Evolutionary conservation across 2,113 vertebrate species (phyloP).

Genomic region (Nerophis ophidion): DNA sequence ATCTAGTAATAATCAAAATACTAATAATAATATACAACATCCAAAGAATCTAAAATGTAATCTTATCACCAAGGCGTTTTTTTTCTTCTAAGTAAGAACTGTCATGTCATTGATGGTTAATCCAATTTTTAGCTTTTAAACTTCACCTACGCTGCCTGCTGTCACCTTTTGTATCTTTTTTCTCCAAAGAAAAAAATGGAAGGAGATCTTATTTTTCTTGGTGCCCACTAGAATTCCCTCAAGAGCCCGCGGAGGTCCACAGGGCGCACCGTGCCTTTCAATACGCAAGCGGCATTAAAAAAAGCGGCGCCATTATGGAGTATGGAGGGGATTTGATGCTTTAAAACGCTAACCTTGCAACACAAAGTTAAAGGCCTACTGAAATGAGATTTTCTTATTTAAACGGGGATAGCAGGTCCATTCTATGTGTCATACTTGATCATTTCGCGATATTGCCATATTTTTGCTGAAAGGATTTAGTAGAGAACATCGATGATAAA

Average conservation of each 20-base stretch:
- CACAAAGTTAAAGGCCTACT: constrained; percentile 74
- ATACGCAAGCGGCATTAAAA: constrained; percentile 41
- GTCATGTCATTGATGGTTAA: constrained; percentile 5
- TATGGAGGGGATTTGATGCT: constrained; percentile 74
- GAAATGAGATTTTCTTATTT: too few relatives aligned
- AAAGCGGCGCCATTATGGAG: constrained; percentile 44
- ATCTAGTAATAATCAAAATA: too few relatives aligned
- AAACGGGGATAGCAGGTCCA: too few relatives aligned
- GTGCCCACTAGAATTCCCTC: constrained; percentile 24
- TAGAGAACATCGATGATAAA: too few relatives aligned
- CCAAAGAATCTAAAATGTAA: background rate
- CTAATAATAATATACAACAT: background rate
- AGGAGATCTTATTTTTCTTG: constrained; percentile 15
- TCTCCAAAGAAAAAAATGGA: constrained; percentile 10
- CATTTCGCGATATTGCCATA: too few relatives aligned
- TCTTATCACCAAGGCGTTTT: background rate
- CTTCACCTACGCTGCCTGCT: background rate
- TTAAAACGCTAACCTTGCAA: constrained; percentile 79
- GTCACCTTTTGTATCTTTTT: constrained; percentile 1
- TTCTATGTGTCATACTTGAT: too few relatives aligned
- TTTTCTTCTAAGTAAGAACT: background rate
- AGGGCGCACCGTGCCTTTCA: constrained; percentile 54
- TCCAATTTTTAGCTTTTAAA: constrained; percentile 15
- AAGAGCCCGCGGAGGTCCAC: constrained; percentile 28
- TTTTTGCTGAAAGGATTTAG: too few relatives aligned